Conservation (phyloP, 2,113 vertebrate genomes). For the Poicephalus meyeri region DNA sequence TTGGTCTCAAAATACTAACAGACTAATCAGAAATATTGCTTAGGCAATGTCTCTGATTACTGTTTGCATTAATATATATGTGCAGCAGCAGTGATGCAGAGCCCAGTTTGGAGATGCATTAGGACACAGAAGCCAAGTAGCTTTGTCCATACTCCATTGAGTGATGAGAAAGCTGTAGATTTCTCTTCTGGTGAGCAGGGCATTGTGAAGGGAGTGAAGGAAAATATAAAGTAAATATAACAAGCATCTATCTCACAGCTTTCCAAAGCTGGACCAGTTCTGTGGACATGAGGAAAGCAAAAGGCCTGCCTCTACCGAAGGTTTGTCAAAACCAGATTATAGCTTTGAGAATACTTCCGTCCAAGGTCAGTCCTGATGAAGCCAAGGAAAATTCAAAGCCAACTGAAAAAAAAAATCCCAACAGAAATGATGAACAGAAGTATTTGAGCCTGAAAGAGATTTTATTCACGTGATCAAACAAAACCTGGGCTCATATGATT, state of each 20-base stretch:
- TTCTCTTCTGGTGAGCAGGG: background rate
- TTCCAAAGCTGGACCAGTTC: background rate
- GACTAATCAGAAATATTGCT: background rate
- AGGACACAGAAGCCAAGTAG: background rate
- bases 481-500: background rate
- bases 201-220: background rate
- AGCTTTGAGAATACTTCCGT: background rate
- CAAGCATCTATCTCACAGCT: background rate
- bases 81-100: background rate
- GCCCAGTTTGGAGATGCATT: background rate
- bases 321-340: background rate
- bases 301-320: background rate
- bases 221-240: background rate
- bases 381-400: slow-evolving; percentile 12
- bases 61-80: background rate
- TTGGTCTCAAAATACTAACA: background rate
- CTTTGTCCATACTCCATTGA: background rate
- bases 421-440: background rate
- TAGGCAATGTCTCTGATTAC: background rate
- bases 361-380: background rate
- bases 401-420: background rate
- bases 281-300: background rate
- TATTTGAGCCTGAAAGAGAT: background rate
- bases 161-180: background rate
- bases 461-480: background rate